Evolutionary conservation across 2,888 invertebrate species (phyloP).

Genomic region (Hedychridium roseum): DNA sequence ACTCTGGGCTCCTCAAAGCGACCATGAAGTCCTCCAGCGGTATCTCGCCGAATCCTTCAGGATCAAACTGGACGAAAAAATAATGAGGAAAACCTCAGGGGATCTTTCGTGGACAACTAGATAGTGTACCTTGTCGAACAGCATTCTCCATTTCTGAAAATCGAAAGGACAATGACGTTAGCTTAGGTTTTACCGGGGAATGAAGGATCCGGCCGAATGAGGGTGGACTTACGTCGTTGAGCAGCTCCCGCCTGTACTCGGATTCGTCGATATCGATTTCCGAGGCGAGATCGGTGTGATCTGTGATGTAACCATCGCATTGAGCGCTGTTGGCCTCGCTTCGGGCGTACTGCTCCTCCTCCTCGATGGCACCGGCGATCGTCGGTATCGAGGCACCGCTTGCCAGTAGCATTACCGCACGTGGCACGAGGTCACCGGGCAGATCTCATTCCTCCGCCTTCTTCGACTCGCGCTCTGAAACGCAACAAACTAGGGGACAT

Average conservation of each 20-base stretch:
- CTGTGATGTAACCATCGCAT: conserved; percentile 73
- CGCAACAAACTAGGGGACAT: neutral
- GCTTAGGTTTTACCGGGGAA: conserved; percentile 5
- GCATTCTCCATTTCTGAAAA: conserved; percentile 87
- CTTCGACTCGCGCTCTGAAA: conserved; percentile 31
- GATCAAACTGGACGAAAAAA: conserved; percentile 78
- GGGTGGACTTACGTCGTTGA: conserved; percentile 77
- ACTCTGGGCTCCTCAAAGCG: conserved; percentile 80
- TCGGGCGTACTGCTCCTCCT: conserved; percentile 54
- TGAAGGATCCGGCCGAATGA: neutral
- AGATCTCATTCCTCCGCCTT: conserved; percentile 39
- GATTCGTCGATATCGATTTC: conserved; percentile 75
- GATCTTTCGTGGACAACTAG: no score
- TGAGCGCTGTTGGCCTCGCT: conserved; percentile 58
- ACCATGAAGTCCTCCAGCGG: conserved; percentile 84
- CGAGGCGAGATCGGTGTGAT: conserved; percentile 82
- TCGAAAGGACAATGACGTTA: conserved; percentile 40
- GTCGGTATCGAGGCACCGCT: conserved; percentile 59
- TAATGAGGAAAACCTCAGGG: no score
- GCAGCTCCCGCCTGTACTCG: conserved; percentile 77
- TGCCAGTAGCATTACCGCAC: conserved; percentile 56
- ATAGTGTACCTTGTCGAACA: conserved; percentile 86
- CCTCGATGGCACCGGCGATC: conserved; percentile 58
- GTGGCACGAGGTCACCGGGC: conserved; percentile 44
- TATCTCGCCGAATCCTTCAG: conserved; percentile 93